These are phyloP conservation scores for Bubalus kerabau DNA, from an alignment of 2,113 vertebrate species.

Conservation along the genomic window DNA sequence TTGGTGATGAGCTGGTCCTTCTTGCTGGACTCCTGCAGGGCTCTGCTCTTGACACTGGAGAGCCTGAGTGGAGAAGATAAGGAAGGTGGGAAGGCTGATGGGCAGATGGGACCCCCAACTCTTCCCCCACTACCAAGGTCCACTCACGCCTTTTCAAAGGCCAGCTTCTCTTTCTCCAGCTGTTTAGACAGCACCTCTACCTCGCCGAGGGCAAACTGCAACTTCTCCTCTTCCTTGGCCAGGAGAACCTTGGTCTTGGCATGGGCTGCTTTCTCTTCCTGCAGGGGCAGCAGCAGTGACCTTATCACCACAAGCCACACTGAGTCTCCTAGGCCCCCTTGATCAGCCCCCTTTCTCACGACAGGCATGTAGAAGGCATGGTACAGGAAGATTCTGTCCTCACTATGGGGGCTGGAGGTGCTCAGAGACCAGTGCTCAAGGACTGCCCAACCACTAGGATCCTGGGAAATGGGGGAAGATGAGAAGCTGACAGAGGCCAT, in stretches of 20 bases:
- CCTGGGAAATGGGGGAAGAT: background rate
- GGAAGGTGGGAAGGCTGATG: background rate
- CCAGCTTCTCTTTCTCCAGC: slow-evolving; percentile 74
- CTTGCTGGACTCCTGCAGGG: slow-evolving; percentile 63
- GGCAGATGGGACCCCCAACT: background rate
- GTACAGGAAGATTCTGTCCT: background rate
- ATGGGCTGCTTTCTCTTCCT: slow-evolving; percentile 76
- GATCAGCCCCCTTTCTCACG: background rate
- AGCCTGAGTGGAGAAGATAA: background rate
- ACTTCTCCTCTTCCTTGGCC: slow-evolving; percentile 73
- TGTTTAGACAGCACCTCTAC: slow-evolving; percentile 76
- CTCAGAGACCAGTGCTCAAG: background rate
- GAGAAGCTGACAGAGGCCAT: background rate
- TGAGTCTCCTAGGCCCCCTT: background rate
- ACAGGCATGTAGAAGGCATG: background rate
- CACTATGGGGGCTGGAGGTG: background rate
- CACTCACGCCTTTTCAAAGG: slow-evolving; percentile 77
- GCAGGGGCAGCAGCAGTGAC: slow-evolving; percentile 11
- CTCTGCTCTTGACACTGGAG: slow-evolving; percentile 63
- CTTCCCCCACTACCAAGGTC: background rate
- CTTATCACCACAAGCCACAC: background rate
- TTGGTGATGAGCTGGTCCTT: slow-evolving; percentile 77
- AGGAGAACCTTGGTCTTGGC: slow-evolving; percentile 73
- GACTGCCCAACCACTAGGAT: background rate
- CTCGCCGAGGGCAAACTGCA: slow-evolving; percentile 77